phyloP scores from a whole-genome alignment of 2,797 vertebrate species.

The Helicolenus hilgendorfi region DNA sequence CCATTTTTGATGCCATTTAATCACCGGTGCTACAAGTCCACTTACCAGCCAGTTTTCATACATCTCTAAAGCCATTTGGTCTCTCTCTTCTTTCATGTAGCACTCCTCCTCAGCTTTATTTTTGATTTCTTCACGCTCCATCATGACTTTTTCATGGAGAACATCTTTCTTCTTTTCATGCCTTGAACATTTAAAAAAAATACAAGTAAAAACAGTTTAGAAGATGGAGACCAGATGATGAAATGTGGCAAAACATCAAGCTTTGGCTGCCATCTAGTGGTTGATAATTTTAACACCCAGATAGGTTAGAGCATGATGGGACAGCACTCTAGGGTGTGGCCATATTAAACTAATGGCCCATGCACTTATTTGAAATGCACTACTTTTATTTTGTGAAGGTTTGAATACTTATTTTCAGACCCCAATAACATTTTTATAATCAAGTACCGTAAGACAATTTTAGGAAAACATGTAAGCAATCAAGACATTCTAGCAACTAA shows the following conservation, averaged over 20 bases:
- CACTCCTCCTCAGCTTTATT: constrained; percentile 88
- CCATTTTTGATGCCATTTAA: background rate
- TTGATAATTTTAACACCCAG: background rate
- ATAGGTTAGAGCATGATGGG: background rate
- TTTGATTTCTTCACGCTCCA: constrained; percentile 84
- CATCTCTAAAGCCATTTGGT: constrained; percentile 91
- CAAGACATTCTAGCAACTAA: background rate
- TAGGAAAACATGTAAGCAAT: background rate
- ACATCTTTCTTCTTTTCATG: constrained; percentile 91
- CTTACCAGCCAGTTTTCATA: constrained; percentile 97
- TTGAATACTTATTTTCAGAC: background rate
- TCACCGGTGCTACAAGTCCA: background rate
- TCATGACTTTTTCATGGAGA: constrained; percentile 88
- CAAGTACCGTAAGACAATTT: background rate
- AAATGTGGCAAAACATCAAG: background rate
- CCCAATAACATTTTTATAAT: background rate
- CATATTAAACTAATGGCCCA: background rate
- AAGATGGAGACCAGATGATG: background rate
- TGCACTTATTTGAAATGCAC: background rate
- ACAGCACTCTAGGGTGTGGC: background rate
- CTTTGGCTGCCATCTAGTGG: constrained; percentile 56
- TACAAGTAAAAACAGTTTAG: background rate
- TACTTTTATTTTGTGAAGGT: background rate
- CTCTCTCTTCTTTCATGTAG: constrained; percentile 92
- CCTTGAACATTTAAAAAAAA: constrained; percentile 82